A percentile compares a stretch with the other conserved stretches of the same genome.
Evolutionary conservation across 2,113 vertebrate genomes (phyloP).

Genomic region (Marmota monax): DNA sequence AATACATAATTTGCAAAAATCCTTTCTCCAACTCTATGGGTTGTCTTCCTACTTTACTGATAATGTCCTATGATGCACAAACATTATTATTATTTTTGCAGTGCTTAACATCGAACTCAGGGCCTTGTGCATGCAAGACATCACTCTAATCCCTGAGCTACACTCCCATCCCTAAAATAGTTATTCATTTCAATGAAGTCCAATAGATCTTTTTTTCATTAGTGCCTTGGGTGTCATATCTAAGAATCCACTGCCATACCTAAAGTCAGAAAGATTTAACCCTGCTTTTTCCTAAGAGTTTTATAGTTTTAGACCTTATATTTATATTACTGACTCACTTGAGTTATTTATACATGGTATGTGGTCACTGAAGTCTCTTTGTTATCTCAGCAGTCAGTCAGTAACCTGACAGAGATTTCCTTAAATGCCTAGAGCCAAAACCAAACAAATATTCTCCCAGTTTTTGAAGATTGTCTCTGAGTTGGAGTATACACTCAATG

Average conservation of each 20-base stretch:
- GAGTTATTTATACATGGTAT: not conserved
- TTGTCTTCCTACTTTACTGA: too few relatives aligned
- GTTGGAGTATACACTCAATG: too few relatives aligned
- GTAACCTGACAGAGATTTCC: not conserved
- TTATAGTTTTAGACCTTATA: too few relatives aligned
- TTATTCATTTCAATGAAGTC: not conserved
- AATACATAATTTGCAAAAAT: too few relatives aligned
- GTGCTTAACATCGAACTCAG: too few relatives aligned
- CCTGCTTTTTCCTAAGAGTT: too few relatives aligned
- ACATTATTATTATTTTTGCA: too few relatives aligned
- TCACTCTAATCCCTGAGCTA: not conserved
- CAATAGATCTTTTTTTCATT: not conserved
- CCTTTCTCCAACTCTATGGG: too few relatives aligned
- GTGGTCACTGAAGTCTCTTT: not conserved
- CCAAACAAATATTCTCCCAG: not conserved
- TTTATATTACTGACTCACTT: not conserved
- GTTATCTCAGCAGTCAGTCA: not conserved
- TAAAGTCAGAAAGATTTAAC: not conserved
- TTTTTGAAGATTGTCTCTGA: conserved; percentile 77
- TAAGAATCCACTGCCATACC: not conserved
- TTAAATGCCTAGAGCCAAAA: not conserved
- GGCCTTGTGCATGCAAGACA: not conserved
- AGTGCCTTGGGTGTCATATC: not conserved
- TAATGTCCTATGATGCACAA: too few relatives aligned
- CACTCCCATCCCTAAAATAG: too few relatives aligned